A percentile compares a stretch with the other conserved stretches of the same genome.
Conservation (phyloP, 2,797 vertebrate species). For the Zalophus californianus region DNA sequence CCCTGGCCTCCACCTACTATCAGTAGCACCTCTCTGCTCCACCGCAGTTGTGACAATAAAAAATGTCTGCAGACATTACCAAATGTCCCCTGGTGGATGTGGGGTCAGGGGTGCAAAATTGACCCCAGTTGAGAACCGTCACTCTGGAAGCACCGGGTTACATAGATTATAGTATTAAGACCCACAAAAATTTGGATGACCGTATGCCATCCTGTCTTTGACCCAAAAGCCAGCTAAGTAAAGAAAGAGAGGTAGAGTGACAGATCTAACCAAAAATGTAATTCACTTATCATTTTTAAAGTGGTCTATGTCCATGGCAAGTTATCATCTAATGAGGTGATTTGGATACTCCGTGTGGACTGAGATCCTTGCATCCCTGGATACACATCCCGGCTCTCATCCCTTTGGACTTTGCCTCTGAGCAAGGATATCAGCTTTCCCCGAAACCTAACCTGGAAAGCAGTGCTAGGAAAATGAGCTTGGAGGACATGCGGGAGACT, state of each 20-base stretch:
- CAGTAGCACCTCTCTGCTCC: not conserved
- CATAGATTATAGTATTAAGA: not conserved
- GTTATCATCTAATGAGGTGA: too few relatives aligned
- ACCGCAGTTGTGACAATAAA: not conserved
- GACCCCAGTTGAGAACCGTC: not conserved
- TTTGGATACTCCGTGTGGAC: not conserved
- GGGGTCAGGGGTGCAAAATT: not conserved
- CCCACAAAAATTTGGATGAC: not conserved
- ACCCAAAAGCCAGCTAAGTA: not conserved
- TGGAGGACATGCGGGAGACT: not conserved
- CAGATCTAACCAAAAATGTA: not conserved
- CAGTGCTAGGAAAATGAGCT: not conserved
- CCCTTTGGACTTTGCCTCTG: not conserved
- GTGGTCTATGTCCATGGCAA: not conserved
- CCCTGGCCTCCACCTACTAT: not conserved
- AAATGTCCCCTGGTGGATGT: not conserved
- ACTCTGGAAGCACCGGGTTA: not conserved
- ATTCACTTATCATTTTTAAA: not conserved
- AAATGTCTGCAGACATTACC: not conserved
- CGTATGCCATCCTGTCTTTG: not conserved
- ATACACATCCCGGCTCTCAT: not conserved
- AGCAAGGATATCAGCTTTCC: not conserved
- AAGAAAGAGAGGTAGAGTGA: not conserved
- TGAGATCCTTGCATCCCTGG: not conserved
- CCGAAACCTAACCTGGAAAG: slow-evolving; percentile 36